These are phyloP conservation scores for Melieria omissa DNA, from an alignment of 2,888 invertebrate genomes.

Conservation along the genomic window DNA sequence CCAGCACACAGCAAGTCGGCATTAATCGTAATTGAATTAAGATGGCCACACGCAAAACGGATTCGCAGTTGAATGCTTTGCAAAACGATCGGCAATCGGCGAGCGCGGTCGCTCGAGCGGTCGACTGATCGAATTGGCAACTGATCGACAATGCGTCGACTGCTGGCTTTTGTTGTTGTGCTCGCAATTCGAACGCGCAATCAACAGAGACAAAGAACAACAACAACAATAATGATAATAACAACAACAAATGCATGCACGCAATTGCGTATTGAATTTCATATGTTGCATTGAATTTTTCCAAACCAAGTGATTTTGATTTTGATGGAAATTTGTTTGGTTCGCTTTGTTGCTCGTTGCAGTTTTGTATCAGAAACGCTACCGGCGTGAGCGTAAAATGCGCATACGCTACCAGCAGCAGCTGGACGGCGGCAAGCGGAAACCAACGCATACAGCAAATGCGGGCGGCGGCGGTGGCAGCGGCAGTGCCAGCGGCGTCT, in stretches of 20 bases:
- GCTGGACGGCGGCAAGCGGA: slow-evolving; percentile 82
- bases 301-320: slow-evolving; percentile 9
- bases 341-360: slow-evolving; percentile 55
- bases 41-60: slow-evolving; percentile 62
- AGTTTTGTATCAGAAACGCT: slow-evolving; percentile 90
- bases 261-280: slow-evolving; percentile 47
- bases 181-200: not conserved
- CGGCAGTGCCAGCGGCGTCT: slow-evolving; percentile 39
- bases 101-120: not conserved
- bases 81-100: slow-evolving; percentile 34
- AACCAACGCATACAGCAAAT: slow-evolving; percentile 57
- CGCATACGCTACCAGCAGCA: slow-evolving; percentile 87
- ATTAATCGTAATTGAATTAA: slow-evolving; percentile 59
- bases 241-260: not conserved
- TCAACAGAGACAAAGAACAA: slow-evolving; percentile 1
- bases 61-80: slow-evolving; percentile 60
- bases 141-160: not conserved
- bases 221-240: not conserved
- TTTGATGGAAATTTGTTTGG: slow-evolving; percentile 12
- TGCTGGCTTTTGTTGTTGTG: not conserved
- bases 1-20: slow-evolving; percentile 30
- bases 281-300: slow-evolving; percentile 26
- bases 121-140: not conserved
- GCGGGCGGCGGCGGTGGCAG: slow-evolving; percentile 49
- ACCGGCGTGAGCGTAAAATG: slow-evolving; percentile 87